These are phyloP conservation scores for Macrobrachium rosenbergii DNA, from an alignment of 1,140 invertebrate species.

Conservation along the genomic window DNA sequence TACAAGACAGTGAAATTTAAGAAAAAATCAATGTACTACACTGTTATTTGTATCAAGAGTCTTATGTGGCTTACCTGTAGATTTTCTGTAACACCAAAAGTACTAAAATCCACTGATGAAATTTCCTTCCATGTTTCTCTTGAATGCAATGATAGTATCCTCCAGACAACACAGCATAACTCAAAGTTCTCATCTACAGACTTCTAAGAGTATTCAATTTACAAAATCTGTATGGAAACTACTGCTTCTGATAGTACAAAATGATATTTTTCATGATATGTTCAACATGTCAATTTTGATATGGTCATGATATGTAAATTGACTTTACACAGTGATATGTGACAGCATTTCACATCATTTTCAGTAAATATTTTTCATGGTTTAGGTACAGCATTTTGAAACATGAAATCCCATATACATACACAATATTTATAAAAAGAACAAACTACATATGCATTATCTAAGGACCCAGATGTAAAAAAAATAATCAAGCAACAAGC, in stretches of 20 bases:
- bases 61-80: not conserved
- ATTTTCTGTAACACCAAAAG: too few species aligned
- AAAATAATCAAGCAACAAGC: conserved; percentile 48
- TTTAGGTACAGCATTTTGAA: conserved; percentile 9
- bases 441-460: conserved; percentile 37
- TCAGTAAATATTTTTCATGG: not conserved
- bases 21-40: conserved; percentile 27
- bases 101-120: too few species aligned
- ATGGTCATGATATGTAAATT: conserved; percentile 59
- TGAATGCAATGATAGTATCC: too few species aligned
- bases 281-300: conserved; percentile 53
- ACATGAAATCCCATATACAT: conserved; percentile 17
- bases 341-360: conserved; percentile 38
- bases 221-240: conserved; percentile 46
- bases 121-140: too few species aligned
- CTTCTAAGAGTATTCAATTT: conserved; percentile 33
- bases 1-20: too few species aligned
- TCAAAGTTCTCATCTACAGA: conserved; percentile 23
- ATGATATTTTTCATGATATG: conserved; percentile 61
- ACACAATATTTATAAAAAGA: conserved; percentile 22
- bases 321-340: conserved; percentile 51
- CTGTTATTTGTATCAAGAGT: conserved; percentile 56
- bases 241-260: conserved; percentile 45
- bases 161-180: too few species aligned
- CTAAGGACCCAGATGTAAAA: conserved; percentile 34